These are phyloP conservation scores for Miichthys miiuy DNA, from an alignment of 2,797 vertebrate genomes.

Conservation along the genomic window DNA sequence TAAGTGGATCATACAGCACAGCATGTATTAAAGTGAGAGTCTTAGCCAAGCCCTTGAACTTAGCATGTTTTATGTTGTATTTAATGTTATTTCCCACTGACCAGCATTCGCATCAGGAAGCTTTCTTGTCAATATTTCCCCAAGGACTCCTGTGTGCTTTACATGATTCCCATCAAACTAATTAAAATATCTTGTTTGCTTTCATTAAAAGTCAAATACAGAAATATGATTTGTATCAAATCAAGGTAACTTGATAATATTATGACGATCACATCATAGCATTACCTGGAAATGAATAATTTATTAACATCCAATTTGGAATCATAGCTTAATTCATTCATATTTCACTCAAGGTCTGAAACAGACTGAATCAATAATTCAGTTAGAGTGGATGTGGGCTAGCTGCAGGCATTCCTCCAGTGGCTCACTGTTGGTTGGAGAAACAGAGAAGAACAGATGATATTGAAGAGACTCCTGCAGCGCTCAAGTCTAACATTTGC, in stretches of 20 bases:
- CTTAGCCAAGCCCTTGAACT: slow-evolving; percentile 44
- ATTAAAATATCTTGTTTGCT: background rate
- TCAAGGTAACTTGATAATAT: slow-evolving; percentile 12
- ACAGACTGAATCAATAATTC: slow-evolving; percentile 71
- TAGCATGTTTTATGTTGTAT: slow-evolving; percentile 28
- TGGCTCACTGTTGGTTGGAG: slow-evolving; percentile 47
- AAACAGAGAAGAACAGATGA: slow-evolving; percentile 44
- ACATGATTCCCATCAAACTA: slow-evolving; percentile 9
- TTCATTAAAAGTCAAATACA: slow-evolving; percentile 1
- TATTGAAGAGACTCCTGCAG: slow-evolving; percentile 48
- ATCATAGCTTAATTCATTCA: slow-evolving; percentile 65
- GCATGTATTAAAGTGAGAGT: background rate
- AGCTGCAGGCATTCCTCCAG: slow-evolving; percentile 56
- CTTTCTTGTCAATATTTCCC: slow-evolving; percentile 30
- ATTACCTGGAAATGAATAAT: slow-evolving; percentile 52
- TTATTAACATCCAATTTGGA: slow-evolving; percentile 52
- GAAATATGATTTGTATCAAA: slow-evolving; percentile 1
- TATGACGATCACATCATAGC: slow-evolving; percentile 25
- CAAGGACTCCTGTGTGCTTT: slow-evolving; percentile 16
- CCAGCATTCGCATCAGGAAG: slow-evolving; percentile 18
- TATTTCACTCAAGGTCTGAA: slow-evolving; percentile 72
- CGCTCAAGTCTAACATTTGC: slow-evolving; percentile 44
- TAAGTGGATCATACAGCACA: slow-evolving; percentile 35
- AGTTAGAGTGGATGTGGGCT: slow-evolving; percentile 55
- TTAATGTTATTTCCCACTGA: slow-evolving; percentile 34